phyloP scores from a whole-genome alignment of 2,797 vertebrate genomes.

The Parotocinclus haroldoi region DNA sequence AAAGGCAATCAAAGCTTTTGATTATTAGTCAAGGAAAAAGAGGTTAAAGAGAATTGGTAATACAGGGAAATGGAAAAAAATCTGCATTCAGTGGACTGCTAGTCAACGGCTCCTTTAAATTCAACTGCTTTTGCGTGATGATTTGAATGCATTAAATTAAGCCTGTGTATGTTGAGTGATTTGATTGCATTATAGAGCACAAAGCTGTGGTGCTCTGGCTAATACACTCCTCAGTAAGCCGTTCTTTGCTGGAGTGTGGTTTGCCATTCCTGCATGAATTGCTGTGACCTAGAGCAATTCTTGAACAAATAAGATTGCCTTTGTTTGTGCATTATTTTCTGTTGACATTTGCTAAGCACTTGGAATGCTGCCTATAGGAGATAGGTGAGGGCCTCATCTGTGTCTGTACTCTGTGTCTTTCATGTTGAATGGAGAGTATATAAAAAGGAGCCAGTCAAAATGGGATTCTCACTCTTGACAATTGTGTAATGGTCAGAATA shows the following conservation, averaged over 20 bases:
- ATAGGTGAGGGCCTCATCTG: conserved; percentile 75
- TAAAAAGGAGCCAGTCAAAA: conserved; percentile 50
- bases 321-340: conserved; percentile 80
- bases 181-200: conserved; percentile 52
- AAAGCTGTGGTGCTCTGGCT: conserved; percentile 47
- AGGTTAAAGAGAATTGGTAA: conserved; percentile 14
- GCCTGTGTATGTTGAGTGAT: conserved; percentile 34
- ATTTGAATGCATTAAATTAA: conserved; percentile 33
- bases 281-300: conserved; percentile 76
- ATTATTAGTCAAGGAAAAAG: conserved; percentile 59
- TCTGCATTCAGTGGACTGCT: conserved; percentile 33
- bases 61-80: conserved; percentile 12
- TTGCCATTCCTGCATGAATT: conserved; percentile 62
- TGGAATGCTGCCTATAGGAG: conserved; percentile 73
- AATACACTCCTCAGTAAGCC: conserved; percentile 41
- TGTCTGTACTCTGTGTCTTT: conserved; percentile 70
- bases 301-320: conserved; percentile 81
- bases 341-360: conserved; percentile 81
- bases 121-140: conserved; percentile 38
- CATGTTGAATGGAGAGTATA: conserved; percentile 69
- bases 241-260: conserved; percentile 21
- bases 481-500: conserved; percentile 63
- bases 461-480: conserved; percentile 58
- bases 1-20: conserved; percentile 55
- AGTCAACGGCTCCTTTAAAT: conserved; percentile 54